Percentiles rank a stretch among this genome's conserved stretches.
These are phyloP conservation scores for Microctonus brassicae DNA, from an alignment of 2,888 invertebrate species.

Conservation along the genomic window DNA sequence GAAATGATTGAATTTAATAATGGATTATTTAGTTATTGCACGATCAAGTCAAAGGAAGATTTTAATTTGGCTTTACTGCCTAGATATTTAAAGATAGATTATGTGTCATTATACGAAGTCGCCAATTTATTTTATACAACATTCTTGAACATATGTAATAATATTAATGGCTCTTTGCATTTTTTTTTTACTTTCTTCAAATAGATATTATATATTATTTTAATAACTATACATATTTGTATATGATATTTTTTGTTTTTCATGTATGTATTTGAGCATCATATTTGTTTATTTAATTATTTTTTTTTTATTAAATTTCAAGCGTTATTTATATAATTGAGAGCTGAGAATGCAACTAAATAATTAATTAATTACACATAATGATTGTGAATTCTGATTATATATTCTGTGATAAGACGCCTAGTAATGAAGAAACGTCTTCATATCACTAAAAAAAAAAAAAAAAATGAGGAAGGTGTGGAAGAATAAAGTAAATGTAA, in stretches of 20 bases:
- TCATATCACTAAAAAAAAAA: not conserved
- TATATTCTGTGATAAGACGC: slow-evolving; percentile 12
- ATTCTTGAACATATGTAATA: not conserved
- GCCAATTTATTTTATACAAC: not conserved
- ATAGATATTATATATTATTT: not conserved
- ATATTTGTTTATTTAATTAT: not conserved
- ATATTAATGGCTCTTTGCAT: not conserved
- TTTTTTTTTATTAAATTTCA: not conserved
- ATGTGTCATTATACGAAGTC: not conserved
- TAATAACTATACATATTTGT: not conserved
- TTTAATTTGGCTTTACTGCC: slow-evolving; percentile 22
- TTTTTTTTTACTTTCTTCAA: not conserved
- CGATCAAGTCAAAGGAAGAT: not conserved
- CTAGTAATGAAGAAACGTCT: not conserved
- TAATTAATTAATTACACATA: not conserved
- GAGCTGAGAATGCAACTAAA: not conserved
- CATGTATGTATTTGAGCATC: not conserved
- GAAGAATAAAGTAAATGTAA: not conserved
- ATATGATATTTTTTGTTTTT: not conserved
- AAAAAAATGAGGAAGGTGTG: not conserved
- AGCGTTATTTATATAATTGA: not conserved
- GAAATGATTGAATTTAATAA: no score
- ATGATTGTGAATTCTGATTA: not conserved
- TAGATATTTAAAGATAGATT: slow-evolving; percentile 7
- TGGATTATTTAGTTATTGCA: no score